Conservation (phyloP, 2,888 invertebrate species). For the Drosophila vallismaia region DNA sequence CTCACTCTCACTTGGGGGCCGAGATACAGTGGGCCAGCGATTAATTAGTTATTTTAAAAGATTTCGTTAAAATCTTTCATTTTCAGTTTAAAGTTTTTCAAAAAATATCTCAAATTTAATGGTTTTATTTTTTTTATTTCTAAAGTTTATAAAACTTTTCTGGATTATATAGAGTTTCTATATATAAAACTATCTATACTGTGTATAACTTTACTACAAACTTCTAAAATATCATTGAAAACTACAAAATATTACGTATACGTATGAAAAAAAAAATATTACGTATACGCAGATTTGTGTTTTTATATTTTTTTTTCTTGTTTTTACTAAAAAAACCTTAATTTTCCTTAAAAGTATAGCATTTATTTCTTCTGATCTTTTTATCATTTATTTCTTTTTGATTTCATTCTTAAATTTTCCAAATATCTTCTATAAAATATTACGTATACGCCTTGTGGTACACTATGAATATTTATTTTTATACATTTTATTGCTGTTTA, state of each 20-base stretch:
- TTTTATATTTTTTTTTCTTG: neutral
- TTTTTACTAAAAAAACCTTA: neutral
- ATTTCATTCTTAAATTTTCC: neutral
- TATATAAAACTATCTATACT: too few relatives aligned
- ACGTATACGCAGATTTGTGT: slow-evolving; percentile 1
- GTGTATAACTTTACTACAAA: too few relatives aligned
- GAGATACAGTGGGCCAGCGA: neutral
- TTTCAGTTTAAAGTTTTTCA: too few relatives aligned
- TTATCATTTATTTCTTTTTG: neutral
- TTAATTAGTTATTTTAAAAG: neutral
- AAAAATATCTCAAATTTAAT: too few relatives aligned
- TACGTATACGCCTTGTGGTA: neutral
- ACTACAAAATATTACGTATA: too few relatives aligned
- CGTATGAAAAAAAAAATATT: neutral
- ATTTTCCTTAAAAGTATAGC: neutral
- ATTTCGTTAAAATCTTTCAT: neutral
- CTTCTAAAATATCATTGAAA: too few relatives aligned
- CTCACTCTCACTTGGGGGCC: slow-evolving; percentile 26
- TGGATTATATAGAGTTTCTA: too few relatives aligned
- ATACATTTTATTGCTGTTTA: too few relatives aligned
- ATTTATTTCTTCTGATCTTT: neutral
- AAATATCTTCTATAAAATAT: neutral
- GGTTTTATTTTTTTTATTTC: too few relatives aligned
- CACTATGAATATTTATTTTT: too few relatives aligned
- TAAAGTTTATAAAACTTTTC: too few relatives aligned